phyloP scores from a whole-genome alignment of 1,140 invertebrate genomes.

The Helicoverpa zea region DNA sequence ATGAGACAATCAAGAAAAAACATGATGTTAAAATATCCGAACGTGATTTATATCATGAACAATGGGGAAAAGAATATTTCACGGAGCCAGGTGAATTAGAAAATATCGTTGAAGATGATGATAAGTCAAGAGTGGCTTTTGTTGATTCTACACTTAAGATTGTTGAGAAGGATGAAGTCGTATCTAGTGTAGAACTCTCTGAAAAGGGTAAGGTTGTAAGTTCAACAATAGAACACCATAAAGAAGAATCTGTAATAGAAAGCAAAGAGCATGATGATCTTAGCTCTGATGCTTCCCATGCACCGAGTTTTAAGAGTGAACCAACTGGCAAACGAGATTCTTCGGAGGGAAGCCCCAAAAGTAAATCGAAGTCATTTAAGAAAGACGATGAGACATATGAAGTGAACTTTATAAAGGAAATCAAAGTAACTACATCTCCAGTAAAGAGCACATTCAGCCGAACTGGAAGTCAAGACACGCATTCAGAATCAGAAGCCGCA shows the following conservation, averaged over 20 bases:
- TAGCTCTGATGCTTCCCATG: constrained; percentile 84
- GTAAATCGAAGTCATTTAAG: constrained; percentile 82
- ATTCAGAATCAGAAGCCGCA: constrained; percentile 87
- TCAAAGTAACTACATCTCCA: constrained; percentile 84
- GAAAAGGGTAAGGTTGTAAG: constrained; percentile 84
- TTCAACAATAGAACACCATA: constrained; percentile 82
- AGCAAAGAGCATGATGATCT: constrained; percentile 86
- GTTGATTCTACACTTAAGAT: constrained; percentile 82
- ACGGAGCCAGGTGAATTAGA: constrained; percentile 82
- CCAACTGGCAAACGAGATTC: constrained; percentile 78
- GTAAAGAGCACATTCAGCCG: constrained; percentile 84
- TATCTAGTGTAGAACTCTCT: constrained; percentile 81
- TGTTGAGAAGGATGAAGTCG: constrained; percentile 83
- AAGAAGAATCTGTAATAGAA: constrained; percentile 86
- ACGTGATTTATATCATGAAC: constrained; percentile 85
- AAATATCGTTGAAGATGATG: constrained; percentile 79
- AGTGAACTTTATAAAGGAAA: constrained; percentile 86
- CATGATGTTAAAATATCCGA: constrained; percentile 86
- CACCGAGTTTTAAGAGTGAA: constrained; percentile 85
- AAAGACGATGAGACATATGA: constrained; percentile 86
- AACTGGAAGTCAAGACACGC: constrained; percentile 87
- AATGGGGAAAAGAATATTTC: constrained; percentile 87
- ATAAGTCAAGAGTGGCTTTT: constrained; percentile 78
- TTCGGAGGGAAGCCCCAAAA: constrained; percentile 81
- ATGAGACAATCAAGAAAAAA: constrained; percentile 84